Evolutionary conservation across 2,797 vertebrate genomes (phyloP).

Genomic region (Hemibagrus guttatus): DNA sequence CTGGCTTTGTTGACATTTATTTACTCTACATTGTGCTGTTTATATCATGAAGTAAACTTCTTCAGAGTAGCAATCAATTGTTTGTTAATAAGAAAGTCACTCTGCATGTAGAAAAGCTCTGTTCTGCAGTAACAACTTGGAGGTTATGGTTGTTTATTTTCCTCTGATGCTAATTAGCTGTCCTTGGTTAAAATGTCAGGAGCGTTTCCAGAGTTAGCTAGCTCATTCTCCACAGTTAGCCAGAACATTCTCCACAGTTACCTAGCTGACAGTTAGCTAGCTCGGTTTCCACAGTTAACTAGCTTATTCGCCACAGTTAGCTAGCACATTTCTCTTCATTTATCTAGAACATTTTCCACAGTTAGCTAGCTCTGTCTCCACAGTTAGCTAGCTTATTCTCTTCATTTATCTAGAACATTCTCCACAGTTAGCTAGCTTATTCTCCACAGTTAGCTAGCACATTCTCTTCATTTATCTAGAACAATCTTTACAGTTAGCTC

Average conservation of each 20-base stretch:
- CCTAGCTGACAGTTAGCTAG: too few species aligned
- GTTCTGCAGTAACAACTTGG: too few species aligned
- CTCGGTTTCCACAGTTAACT: too few species aligned
- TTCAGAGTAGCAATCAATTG: conserved; percentile 4
- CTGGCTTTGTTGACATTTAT: not conserved
- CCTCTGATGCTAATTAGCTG: conserved; percentile 14
- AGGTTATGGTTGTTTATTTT: not conserved
- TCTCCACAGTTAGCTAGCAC: not conserved
- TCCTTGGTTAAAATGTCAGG: not conserved
- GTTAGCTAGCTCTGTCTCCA: not conserved
- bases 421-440: not conserved
- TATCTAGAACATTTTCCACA: too few species aligned
- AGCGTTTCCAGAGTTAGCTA: too few species aligned
- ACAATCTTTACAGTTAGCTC: not conserved
- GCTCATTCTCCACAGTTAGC: too few species aligned
- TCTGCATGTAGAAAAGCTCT: not conserved
- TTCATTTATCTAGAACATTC: not conserved
- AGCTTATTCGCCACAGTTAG: too few species aligned
- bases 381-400: not conserved
- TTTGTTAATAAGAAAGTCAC: not conserved
- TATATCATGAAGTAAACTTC: not conserved
- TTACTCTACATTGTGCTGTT: not conserved
- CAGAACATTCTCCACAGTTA: too few species aligned
- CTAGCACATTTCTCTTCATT: too few species aligned
- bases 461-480: not conserved